Percentiles rank a stretch among this genome's conserved stretches.
Evolutionary conservation across 2,888 invertebrate species (phyloP).

Genomic region (Zonitis immaculata): DNA sequence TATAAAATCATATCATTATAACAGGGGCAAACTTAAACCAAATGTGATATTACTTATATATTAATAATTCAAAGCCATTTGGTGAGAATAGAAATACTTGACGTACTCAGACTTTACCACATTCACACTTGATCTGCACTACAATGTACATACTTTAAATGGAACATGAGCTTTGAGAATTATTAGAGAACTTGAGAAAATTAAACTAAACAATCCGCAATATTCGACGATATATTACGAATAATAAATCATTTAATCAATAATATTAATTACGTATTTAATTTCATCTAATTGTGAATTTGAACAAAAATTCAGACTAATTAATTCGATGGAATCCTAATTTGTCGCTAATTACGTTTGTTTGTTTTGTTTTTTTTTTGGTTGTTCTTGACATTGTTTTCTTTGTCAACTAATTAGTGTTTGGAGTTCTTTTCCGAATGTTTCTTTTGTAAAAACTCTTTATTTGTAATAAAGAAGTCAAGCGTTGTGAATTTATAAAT

Average conservation of each 20-base stretch:
- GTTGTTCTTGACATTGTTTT: conserved; percentile 16
- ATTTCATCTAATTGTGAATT: conserved; percentile 4
- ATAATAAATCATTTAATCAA: no score
- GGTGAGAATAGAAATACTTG: conserved; percentile 6
- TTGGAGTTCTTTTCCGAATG: conserved; percentile 9
- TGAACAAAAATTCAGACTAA: conserved; percentile 6
- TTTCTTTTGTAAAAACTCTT: conserved; percentile 4
- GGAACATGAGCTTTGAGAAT: conserved; percentile 1
- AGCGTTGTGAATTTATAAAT: not conserved
- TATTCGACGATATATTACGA: no score
- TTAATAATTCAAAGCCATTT: conserved; percentile 7
- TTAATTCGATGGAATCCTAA: conserved; percentile 13
- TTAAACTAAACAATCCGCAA: not conserved
- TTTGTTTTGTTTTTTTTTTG: no score
- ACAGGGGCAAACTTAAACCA: conserved; percentile 2
- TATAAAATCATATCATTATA: no score
- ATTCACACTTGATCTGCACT: conserved; percentile 1
- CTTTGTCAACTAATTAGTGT: conserved; percentile 15
- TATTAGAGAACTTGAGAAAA: not conserved
- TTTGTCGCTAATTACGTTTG: conserved; percentile 14
- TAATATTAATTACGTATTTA: no score
- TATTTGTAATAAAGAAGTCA: not conserved
- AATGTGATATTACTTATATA: not conserved
- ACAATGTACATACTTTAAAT: not conserved
- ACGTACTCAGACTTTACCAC: conserved; percentile 1